Percentiles rank a stretch among this genome's conserved stretches.
These are phyloP conservation scores for Taxidea taxus DNA, from an alignment of 2,113 vertebrate genomes.

Conservation along the genomic window DNA sequence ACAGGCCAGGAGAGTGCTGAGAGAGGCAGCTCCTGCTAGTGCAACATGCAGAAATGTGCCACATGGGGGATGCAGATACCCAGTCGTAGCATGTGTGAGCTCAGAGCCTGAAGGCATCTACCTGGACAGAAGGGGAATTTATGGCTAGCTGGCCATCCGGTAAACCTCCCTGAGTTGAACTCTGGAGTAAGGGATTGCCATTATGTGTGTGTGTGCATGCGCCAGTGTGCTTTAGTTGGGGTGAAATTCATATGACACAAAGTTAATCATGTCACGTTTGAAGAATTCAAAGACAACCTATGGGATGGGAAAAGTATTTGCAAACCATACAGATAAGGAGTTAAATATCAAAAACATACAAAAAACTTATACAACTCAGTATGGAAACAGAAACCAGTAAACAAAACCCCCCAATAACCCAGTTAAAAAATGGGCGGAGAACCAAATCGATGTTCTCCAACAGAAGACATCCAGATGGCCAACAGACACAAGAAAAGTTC, in stretches of 20 bases:
- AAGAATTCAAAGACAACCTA: not conserved
- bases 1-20: not conserved
- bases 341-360: not conserved
- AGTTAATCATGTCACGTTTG: not conserved
- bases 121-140: not conserved
- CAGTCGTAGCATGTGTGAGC: not conserved
- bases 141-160: not conserved
- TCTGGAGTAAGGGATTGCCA: not conserved
- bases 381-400: not conserved
- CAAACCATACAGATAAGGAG: not conserved
- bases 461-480: not conserved
- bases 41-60: not conserved
- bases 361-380: not conserved
- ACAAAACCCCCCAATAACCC: not conserved
- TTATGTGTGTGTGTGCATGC: not conserved
- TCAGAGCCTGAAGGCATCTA: not conserved
- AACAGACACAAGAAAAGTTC: not conserved
- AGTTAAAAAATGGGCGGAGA: not conserved
- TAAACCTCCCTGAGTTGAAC: not conserved
- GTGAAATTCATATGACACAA: not conserved
- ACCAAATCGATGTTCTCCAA: not conserved
- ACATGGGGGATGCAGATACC: not conserved
- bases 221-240: not conserved
- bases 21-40: not conserved
- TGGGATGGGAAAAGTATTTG: not conserved